Percentiles rank a stretch among this genome's conserved stretches.
These are phyloP conservation scores for Drosophila sechellia DNA, from an alignment of 1,140 invertebrate species.

Conservation along the genomic window DNA sequence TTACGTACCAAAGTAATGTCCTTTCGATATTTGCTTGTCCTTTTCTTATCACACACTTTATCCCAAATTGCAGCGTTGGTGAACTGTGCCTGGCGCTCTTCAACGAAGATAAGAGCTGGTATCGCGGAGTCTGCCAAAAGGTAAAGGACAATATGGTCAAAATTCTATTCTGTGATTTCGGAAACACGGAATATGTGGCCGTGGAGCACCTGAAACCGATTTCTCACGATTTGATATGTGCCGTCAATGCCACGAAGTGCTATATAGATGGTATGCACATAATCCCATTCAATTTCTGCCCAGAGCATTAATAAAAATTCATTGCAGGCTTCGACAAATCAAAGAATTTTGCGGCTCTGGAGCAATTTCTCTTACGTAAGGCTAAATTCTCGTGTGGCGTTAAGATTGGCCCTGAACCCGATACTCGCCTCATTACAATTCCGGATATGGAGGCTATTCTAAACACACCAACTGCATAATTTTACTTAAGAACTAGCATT, in stretches of 20 bases:
- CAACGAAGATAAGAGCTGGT: slow-evolving; percentile 52
- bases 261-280: slow-evolving; percentile 47
- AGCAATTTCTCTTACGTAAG: slow-evolving; percentile 16
- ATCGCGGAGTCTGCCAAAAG: slow-evolving; percentile 50
- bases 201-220: slow-evolving; percentile 48
- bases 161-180: slow-evolving; percentile 55
- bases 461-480: slow-evolving; percentile 3
- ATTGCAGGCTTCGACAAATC: slow-evolving; percentile 48
- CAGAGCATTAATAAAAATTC: not conserved
- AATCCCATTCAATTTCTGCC: accelerated
- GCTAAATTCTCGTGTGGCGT: slow-evolving; percentile 20
- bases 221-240: not conserved
- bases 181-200: slow-evolving; percentile 43
- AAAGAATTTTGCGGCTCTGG: slow-evolving; percentile 25
- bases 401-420: slow-evolving; percentile 26
- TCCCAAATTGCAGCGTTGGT: slow-evolving; percentile 27
- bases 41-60: no score
- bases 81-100: slow-evolving; percentile 52
- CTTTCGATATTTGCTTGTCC: no score
- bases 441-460: slow-evolving; percentile 36
- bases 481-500: not conserved
- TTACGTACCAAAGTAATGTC: slow-evolving; percentile 46
- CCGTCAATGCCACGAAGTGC: slow-evolving; percentile 49
- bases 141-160: slow-evolving; percentile 9
- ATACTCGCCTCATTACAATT: slow-evolving; percentile 40